These are phyloP conservation scores for Temnopleurus reevesii DNA, from an alignment of 53 echinoderm and acorn worm genomes.

Conservation along the genomic window DNA sequence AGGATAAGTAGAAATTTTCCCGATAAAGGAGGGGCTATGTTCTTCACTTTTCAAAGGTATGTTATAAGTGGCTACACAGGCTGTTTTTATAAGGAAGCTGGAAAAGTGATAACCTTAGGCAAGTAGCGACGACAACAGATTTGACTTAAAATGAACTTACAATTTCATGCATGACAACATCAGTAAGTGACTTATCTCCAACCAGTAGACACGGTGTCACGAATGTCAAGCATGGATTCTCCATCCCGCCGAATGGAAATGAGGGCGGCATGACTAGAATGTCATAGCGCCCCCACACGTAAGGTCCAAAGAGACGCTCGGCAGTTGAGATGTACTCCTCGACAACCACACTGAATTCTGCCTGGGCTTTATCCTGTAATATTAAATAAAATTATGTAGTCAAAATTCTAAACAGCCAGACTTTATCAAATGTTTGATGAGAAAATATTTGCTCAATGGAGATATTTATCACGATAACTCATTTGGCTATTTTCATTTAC, in stretches of 20 bases:
- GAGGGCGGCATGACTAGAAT: constrained; percentile 79
- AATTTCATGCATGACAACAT: constrained; percentile 85
- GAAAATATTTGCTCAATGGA: too few relatives aligned
- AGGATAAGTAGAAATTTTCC: too few relatives aligned
- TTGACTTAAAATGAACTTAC: constrained; percentile 59
- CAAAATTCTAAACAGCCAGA: too few relatives aligned
- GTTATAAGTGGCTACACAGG: too few relatives aligned
- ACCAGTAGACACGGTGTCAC: constrained; percentile 73
- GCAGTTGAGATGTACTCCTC: constrained; percentile 70
- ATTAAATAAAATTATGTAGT: background rate
- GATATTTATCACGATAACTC: too few relatives aligned
- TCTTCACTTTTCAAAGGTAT: too few relatives aligned
- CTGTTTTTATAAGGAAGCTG: too few relatives aligned
- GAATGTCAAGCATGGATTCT: constrained; percentile 80
- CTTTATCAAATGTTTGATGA: too few relatives aligned
- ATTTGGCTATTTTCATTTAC: too few relatives aligned
- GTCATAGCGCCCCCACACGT: constrained; percentile 80
- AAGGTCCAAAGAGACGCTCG: constrained; percentile 73
- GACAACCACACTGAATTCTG: constrained; percentile 71
- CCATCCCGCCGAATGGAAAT: constrained; percentile 81
- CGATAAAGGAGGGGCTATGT: too few relatives aligned
- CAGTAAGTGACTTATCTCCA: constrained; percentile 68
- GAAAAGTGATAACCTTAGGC: background rate
- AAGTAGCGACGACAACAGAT: too few relatives aligned
- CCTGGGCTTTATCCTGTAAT: constrained; percentile 65